Evolutionary conservation across 2,113 vertebrate genomes (phyloP).

Genomic region (Toxotes chatareus): DNA sequence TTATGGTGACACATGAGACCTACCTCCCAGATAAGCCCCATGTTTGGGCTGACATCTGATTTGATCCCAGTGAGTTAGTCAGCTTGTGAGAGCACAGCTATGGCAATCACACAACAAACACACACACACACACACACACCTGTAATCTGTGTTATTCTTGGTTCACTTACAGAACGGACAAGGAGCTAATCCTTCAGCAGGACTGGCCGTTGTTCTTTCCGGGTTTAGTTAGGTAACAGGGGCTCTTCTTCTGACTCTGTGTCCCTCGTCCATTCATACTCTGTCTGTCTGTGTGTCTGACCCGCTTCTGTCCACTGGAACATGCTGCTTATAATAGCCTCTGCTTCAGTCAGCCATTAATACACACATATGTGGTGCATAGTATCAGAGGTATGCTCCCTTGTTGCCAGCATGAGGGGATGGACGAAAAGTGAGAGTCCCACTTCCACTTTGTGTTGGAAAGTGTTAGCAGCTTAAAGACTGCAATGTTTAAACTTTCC

Average conservation of each 20-base stretch:
- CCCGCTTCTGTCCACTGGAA: slow-evolving; percentile 49
- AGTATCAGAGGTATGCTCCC: slow-evolving; percentile 68
- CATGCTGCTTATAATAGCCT: slow-evolving; percentile 83
- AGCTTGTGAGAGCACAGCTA: slow-evolving; percentile 37
- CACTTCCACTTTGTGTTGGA: neutral
- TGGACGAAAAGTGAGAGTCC: slow-evolving; percentile 25
- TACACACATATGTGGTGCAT: slow-evolving; percentile 60
- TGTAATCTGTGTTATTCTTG: slow-evolving; percentile 81
- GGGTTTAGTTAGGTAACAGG: slow-evolving; percentile 73
- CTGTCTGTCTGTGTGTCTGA: slow-evolving; percentile 42
- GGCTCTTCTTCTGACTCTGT: slow-evolving; percentile 58
- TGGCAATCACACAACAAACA: slow-evolving; percentile 44
- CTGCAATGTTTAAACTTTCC: neutral
- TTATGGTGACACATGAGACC: slow-evolving; percentile 4
- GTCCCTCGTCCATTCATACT: slow-evolving; percentile 75
- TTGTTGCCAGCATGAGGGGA: slow-evolving; percentile 54
- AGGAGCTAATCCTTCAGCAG: slow-evolving; percentile 75
- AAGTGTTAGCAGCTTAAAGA: no score
- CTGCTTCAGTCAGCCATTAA: slow-evolving; percentile 78
- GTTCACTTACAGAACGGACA: slow-evolving; percentile 79
- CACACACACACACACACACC: slow-evolving; percentile 56
- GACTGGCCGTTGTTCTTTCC: slow-evolving; percentile 72
- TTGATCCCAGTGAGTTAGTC: slow-evolving; percentile 31
- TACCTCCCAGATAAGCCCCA: neutral
- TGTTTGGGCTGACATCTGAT: slow-evolving; percentile 33